Conservation (phyloP, 2,113 vertebrate genomes). For the Cepphus grylle region DNA sequence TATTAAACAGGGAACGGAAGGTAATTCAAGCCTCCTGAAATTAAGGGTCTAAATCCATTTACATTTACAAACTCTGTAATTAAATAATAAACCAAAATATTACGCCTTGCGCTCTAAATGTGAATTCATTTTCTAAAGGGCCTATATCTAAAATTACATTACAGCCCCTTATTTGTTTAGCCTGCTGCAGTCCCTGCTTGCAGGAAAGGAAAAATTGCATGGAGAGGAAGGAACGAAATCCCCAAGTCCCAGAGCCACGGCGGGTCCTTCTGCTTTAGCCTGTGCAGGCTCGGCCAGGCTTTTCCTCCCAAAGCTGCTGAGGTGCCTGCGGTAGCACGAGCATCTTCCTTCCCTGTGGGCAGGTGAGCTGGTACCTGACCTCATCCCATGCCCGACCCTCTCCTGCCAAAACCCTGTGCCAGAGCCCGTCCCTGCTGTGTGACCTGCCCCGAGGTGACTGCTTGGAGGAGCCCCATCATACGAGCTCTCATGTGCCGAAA, state of each 20-base stretch:
- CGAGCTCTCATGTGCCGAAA: not conserved
- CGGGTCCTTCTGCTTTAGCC: not conserved
- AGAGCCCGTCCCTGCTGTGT: not conserved
- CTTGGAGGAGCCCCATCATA: not conserved
- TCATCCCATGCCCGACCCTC: rapidly evolving
- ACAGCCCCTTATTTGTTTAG: constrained; percentile 23
- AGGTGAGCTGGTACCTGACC: rapidly evolving
- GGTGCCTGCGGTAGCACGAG: not conserved
- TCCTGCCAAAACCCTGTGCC: not conserved
- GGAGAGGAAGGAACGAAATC: not conserved
- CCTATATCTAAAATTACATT: constrained; percentile 21
- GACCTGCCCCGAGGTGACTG: not conserved
- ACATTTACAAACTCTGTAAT: constrained; percentile 45
- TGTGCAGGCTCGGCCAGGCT: not conserved
- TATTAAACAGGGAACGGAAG: constrained; percentile 25
- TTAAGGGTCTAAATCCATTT: constrained; percentile 40
- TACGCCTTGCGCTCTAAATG: not conserved
- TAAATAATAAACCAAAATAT: constrained; percentile 60
- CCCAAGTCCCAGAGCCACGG: not conserved
- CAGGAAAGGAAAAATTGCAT: not conserved
- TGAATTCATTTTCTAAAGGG: not conserved
- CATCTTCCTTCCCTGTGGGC: not conserved
- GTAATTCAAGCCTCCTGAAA: constrained; percentile 38
- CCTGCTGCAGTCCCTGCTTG: not conserved
- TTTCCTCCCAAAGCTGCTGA: not conserved